Base-by-base conservation (phyloP, 2,888 invertebrate species). In the Orthonychiurus folsomi region DNA sequence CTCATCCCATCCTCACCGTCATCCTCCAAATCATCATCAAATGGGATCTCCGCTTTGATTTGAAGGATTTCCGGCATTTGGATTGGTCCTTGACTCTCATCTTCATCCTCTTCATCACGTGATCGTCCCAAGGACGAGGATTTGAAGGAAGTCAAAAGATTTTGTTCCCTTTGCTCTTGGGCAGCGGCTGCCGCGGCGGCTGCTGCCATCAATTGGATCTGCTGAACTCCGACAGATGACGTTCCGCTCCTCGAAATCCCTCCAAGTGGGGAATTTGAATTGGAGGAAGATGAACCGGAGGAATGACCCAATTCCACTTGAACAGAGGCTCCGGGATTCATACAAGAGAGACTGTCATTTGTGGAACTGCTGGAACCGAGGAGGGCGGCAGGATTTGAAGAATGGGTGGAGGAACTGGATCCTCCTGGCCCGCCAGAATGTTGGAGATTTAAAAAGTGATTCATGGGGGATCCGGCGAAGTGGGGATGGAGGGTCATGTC, bases 401-500 rank as follows among this genome's bases (percentile, higher is more conserved):
- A 20, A 3, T 3, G 12, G 9, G 25, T 3, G 3, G 20, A 12
- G 20, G 52, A 52, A 12, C 9, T 12, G n/a, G 12, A 26, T 37
- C 53, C 2, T 28, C 53, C 18, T 28, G 12, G 25, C 20, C 60
- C 21, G 47, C 50, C 56, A 20, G 24, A 20, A n/a, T 50, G 56
- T 23, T 50, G 60, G 25, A 24, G 37, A 28, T 48, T 53, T 27
- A 1, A 52, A 50, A 47, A 59, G 37, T 48, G 59, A 26, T 23
- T 48, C 50, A 59, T 56, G 9, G 52, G 52, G 24, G 52, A 26
- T 5, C 61, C 56, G 9, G 55, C 60, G 21, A 64, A 64, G 20
- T 58, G 59, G 15, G 60, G 66, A 50, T 65, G 67, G 20, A 72
- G 63, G 27, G 66, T 62, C 70, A 70, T 70, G 63, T 72, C 72